phyloP scores from a whole-genome alignment of 2,113 vertebrate genomes.

The Stictonetta naevosa region DNA sequence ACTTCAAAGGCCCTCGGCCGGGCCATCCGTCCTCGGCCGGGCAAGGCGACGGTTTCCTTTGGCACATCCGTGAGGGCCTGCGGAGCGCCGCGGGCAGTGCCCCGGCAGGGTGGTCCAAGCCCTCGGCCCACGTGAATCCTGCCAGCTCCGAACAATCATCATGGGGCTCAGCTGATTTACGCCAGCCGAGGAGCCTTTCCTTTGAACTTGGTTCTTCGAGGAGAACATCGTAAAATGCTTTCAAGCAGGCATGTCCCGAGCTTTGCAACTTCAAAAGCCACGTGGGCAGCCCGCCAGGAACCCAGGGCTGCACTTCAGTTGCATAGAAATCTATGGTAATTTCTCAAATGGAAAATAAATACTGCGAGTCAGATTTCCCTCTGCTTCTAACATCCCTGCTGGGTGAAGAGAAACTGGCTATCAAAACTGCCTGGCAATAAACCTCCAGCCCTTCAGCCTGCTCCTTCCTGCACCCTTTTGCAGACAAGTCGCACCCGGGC shows the following conservation, averaged over 20 bases:
- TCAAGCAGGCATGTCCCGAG: conserved; percentile 31
- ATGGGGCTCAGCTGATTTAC: conserved; percentile 26
- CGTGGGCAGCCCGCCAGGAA: neutral
- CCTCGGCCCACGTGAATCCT: neutral
- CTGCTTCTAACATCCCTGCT: neutral
- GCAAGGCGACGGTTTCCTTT: neutral
- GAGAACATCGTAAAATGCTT: neutral
- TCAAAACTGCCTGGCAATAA: neutral
- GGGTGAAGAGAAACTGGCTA: neutral
- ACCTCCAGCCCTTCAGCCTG: neutral
- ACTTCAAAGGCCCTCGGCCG: neutral
- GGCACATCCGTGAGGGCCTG: neutral
- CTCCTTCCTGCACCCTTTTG: neutral
- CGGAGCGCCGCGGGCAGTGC: fast-evolving
- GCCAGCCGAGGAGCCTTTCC: neutral
- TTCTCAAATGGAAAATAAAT: conserved; percentile 46
- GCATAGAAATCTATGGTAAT: neutral
- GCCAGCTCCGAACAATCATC: neutral
- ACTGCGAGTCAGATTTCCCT: neutral
- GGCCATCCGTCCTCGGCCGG: neutral
- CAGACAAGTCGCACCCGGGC: fast-evolving
- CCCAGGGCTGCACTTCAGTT: neutral
- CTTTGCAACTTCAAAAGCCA: conserved; percentile 39
- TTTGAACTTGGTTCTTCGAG: conserved; percentile 9
- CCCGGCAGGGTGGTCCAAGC: neutral